These are phyloP conservation scores for Hippoglossus hippoglossus DNA, from an alignment of 2,797 vertebrate genomes.

Conservation along the genomic window DNA sequence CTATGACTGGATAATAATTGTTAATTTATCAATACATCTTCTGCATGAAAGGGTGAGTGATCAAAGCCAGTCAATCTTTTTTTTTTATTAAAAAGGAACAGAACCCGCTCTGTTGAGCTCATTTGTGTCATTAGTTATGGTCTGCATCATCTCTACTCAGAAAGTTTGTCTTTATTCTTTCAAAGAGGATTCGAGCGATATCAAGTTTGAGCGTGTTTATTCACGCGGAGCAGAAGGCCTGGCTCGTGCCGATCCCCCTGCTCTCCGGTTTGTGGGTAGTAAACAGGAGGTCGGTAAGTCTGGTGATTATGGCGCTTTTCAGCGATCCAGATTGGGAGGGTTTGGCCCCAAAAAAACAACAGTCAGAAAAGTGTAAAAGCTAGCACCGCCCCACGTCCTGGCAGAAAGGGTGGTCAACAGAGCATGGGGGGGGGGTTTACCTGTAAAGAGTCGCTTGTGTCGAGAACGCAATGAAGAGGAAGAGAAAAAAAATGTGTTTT, in stretches of 20 bases:
- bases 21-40: no score
- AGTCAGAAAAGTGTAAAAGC: constrained; percentile 34
- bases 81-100: not conserved
- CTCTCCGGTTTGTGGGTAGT: constrained; percentile 42
- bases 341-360: constrained; percentile 26
- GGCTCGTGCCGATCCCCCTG: constrained; percentile 53
- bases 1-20: no score
- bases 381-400: constrained; percentile 31
- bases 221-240: constrained; percentile 51
- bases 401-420: constrained; percentile 50
- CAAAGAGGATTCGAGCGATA: constrained; percentile 32
- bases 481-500: constrained; percentile 27
- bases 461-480: constrained; percentile 61
- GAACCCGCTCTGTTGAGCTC: not conserved
- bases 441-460: constrained; percentile 64
- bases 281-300: constrained; percentile 54
- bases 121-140: not conserved
- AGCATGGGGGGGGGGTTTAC: constrained; percentile 44
- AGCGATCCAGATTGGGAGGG: not conserved
- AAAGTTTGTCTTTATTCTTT: not conserved
- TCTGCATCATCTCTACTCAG: not conserved
- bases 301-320: constrained; percentile 33
- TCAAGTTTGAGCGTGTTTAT: constrained; percentile 20
- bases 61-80: no score
- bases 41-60: no score